A percentile compares a stretch with the other conserved stretches of the same genome.
These are phyloP conservation scores for human (Homo sapiens) DNA, from an alignment of 2,113 vertebrate genomes.

Conservation along the genomic window GRCh38 chr6:85119001-85119500, in stretches of 20 bases:
- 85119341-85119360: slow-evolving; percentile 33
- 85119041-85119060: slow-evolving; percentile 56
- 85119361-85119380: not conserved
- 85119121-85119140: slow-evolving; percentile 80
- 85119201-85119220: slow-evolving; percentile 77
- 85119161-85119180: slow-evolving; percentile 60
- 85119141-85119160: slow-evolving; percentile 71
- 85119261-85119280: slow-evolving; percentile 68
- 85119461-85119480: not conserved
- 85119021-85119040: slow-evolving; percentile 27
- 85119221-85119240: slow-evolving; percentile 80
- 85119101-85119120: slow-evolving; percentile 72
- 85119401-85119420: not conserved
- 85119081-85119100: slow-evolving; percentile 78
- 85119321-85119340: slow-evolving; percentile 58
- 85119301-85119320: slow-evolving; percentile 59
- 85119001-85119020: slow-evolving; percentile 62
- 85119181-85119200: slow-evolving; percentile 79
- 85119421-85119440: not conserved
- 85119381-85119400: not conserved
- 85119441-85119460: not conserved
- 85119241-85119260: slow-evolving; percentile 60
- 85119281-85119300: slow-evolving; percentile 58
- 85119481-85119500: not conserved
- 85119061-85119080: slow-evolving; percentile 71